Percentiles rank a stretch among this genome's conserved stretches.
Conservation (phyloP, 2,797 vertebrate genomes). For the Neoniphon sammara region DNA sequence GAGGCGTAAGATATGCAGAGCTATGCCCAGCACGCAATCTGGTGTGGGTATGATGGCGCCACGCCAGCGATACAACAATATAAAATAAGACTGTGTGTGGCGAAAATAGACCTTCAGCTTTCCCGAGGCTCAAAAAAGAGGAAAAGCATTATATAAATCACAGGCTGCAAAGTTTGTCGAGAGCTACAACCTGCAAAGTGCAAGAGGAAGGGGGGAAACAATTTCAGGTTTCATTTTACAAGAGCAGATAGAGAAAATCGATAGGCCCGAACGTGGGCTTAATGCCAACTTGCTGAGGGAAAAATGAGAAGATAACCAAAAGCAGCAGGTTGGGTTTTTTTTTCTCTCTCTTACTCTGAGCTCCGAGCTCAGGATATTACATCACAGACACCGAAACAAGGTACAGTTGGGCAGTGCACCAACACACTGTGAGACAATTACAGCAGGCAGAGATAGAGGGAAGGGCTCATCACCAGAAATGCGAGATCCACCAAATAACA, state of each 20-base stretch:
- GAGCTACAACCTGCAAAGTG: slow-evolving; percentile 67
- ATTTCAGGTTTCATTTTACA: slow-evolving; percentile 81
- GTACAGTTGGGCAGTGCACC: slow-evolving; percentile 17
- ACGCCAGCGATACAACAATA: slow-evolving; percentile 36
- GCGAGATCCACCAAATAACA: slow-evolving; percentile 29
- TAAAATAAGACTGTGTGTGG: slow-evolving; percentile 31
- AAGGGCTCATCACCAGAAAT: slow-evolving; percentile 28
- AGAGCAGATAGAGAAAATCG: slow-evolving; percentile 73
- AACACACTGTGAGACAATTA: slow-evolving; percentile 25
- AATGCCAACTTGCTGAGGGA: slow-evolving; percentile 72
- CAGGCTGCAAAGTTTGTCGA: slow-evolving; percentile 68
- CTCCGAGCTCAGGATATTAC: slow-evolving; percentile 63
- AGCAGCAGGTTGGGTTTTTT: slow-evolving; percentile 60
- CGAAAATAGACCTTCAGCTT: slow-evolving; percentile 47
- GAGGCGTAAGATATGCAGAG: slow-evolving; percentile 63
- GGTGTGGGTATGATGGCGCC: slow-evolving; percentile 42
- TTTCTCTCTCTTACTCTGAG: slow-evolving; percentile 41
- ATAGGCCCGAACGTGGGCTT: slow-evolving; percentile 72
- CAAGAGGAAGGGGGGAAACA: slow-evolving; percentile 50
- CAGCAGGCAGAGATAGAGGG: slow-evolving; percentile 21
- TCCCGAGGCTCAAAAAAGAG: slow-evolving; percentile 26
- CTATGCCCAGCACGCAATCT: slow-evolving; percentile 44
- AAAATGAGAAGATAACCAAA: slow-evolving; percentile 73
- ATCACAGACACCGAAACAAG: slow-evolving; percentile 62
- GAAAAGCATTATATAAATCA: slow-evolving; percentile 68